Percentiles rank a stretch among this genome's conserved stretches.
These are phyloP conservation scores for Scleropages formosus DNA, from an alignment of 2,797 vertebrate genomes.

Conservation along the genomic window DNA sequence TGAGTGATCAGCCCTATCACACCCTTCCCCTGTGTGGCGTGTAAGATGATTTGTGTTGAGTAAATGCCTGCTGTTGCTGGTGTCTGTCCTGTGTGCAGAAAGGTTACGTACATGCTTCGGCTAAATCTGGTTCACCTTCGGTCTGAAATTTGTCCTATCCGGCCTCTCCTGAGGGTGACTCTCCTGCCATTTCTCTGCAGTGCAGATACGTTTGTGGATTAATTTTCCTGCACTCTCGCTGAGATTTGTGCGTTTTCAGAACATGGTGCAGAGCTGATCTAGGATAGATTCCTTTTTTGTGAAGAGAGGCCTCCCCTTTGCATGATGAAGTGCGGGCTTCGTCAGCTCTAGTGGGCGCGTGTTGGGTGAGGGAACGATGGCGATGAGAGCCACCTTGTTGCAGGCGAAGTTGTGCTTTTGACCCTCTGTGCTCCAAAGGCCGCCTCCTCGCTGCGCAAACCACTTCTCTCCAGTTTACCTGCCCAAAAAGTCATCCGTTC, in stretches of 20 bases:
- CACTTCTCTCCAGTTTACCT: constrained; percentile 45
- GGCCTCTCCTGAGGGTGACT: constrained; percentile 38
- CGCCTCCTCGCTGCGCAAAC: constrained; percentile 43
- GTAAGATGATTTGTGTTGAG: background rate
- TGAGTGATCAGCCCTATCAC: background rate
- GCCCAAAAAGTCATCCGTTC: constrained; percentile 41
- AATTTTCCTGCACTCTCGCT: background rate
- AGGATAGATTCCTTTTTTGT: constrained; percentile 18
- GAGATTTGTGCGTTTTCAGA: background rate
- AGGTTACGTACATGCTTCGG: constrained; percentile 62
- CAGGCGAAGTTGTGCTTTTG: constrained; percentile 38
- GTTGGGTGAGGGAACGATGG: background rate
- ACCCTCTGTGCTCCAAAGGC: constrained; percentile 41
- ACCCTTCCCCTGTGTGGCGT: background rate
- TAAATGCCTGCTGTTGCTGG: constrained; percentile 27
- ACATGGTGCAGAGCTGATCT: background rate
- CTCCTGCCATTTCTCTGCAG: constrained; percentile 31
- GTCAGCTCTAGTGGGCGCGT: background rate
- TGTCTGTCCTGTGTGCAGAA: constrained; percentile 48
- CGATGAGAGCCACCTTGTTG: constrained; percentile 21
- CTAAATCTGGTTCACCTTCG: constrained; percentile 63
- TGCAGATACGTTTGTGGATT: constrained; percentile 8
- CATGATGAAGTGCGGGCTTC: constrained; percentile 4
- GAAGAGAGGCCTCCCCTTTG: constrained; percentile 36
- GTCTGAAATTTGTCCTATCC: constrained; percentile 43